A percentile compares a stretch with the other conserved stretches of the same genome.
phyloP scores from a whole-genome alignment of 2,113 vertebrate genomes.

The Tretioscincus oriximinensis region DNA sequence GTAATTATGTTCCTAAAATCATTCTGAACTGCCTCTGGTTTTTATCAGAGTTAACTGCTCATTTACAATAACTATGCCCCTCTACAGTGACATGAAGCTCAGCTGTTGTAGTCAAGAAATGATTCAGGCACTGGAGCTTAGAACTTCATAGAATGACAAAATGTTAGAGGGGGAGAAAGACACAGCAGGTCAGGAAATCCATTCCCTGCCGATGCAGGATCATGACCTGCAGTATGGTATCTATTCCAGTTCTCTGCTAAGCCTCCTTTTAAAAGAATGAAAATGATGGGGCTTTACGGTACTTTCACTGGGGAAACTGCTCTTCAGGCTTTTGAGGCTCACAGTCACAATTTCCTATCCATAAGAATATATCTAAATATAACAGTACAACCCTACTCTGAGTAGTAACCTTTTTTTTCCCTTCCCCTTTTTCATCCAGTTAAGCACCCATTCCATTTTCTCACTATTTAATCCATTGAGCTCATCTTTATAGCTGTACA shows the following conservation, averaged over 20 bases:
- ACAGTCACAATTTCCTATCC: conserved; percentile 4
- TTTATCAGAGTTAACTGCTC: conserved; percentile 49
- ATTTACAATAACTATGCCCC: conserved; percentile 40
- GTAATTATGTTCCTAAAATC: conserved; percentile 38
- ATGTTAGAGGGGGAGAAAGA: conserved; percentile 49
- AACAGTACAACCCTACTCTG: background rate
- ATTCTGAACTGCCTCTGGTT: conserved; percentile 25
- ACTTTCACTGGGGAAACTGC: conserved; percentile 20
- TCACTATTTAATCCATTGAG: conserved; percentile 22
- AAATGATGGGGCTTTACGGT: conserved; percentile 39
- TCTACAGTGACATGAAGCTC: conserved; percentile 42
- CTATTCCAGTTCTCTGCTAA: conserved; percentile 58
- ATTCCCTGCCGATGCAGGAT: conserved; percentile 62
- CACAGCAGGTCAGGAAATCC: conserved; percentile 58
- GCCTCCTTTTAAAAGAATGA: conserved; percentile 58
- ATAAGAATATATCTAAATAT: conserved; percentile 17
- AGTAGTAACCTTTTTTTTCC: conserved; percentile 3
- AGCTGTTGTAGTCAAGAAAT: conserved; percentile 53
- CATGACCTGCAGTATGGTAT: conserved; percentile 62
- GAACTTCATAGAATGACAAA: conserved; percentile 62
- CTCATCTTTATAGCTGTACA: background rate
- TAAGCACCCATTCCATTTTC: background rate
- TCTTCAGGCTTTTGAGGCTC: conserved; percentile 21
- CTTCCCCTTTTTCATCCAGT: background rate
- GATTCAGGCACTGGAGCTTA: conserved; percentile 58